Evolutionary conservation across 2,888 invertebrate species (phyloP).

Genomic region (Hydrotaea cyrtoneurina): DNA sequence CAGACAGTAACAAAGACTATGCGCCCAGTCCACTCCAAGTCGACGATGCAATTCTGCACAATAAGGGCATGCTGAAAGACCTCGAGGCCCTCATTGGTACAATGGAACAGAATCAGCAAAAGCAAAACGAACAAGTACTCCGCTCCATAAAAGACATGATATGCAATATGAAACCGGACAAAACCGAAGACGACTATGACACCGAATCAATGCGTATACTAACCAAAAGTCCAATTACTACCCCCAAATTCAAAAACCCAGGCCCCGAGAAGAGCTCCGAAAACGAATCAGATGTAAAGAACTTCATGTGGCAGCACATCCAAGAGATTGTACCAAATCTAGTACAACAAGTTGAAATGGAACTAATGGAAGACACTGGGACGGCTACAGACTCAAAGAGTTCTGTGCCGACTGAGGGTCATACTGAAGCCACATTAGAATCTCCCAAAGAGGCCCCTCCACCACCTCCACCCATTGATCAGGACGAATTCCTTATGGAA

Average conservation of each 20-base stretch:
- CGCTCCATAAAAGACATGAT: conserved; percentile 78
- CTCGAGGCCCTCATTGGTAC: conserved; percentile 80
- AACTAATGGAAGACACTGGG: conserved; percentile 74
- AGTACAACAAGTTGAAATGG: conserved; percentile 80
- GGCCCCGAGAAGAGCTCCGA: conserved; percentile 54
- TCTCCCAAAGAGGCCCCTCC: conserved; percentile 41
- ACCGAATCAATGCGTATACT: conserved; percentile 77
- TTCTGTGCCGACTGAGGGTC: neutral
- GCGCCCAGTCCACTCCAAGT: conserved; percentile 71
- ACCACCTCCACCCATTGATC: conserved; percentile 69
- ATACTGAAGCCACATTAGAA: conserved; percentile 16
- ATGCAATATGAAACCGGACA: conserved; percentile 73
- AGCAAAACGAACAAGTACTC: conserved; percentile 77
- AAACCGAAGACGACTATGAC: conserved; percentile 73
- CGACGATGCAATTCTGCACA: conserved; percentile 71
- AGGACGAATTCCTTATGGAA: conserved; percentile 76
- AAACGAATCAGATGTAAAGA: conserved; percentile 76
- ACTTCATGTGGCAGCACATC: conserved; percentile 80
- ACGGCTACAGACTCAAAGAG: neutral
- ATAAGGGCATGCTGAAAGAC: conserved; percentile 78
- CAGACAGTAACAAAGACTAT: conserved; percentile 69
- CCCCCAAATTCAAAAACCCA: conserved; percentile 65
- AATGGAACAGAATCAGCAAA: conserved; percentile 80
- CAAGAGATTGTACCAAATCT: conserved; percentile 80
- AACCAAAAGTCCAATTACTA: conserved; percentile 79